Conservation (phyloP, 2,797 vertebrate genomes). For the Acrossocheilus fasciatus region DNA sequence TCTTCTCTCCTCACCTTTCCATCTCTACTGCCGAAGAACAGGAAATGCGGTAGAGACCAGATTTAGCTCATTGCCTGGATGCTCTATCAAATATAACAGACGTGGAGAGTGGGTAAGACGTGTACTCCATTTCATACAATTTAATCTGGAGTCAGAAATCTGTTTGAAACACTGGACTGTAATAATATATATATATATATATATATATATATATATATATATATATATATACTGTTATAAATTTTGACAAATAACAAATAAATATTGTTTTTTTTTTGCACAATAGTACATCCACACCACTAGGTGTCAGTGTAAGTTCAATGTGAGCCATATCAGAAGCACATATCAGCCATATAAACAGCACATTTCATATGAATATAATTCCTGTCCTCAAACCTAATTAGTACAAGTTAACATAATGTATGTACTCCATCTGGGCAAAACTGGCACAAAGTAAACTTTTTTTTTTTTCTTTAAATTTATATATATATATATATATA, state of each 20-base stretch:
- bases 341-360: too few relatives aligned
- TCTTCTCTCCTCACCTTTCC: slow-evolving; percentile 40
- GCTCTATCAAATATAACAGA: slow-evolving; percentile 32
- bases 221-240: not conserved
- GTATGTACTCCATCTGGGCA: not conserved
- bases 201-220: not conserved
- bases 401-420: not conserved
- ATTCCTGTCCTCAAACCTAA: not conserved
- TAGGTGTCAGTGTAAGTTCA: too few relatives aligned
- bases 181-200: not conserved
- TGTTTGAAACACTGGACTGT: not conserved
- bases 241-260: not conserved
- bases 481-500: too few relatives aligned
- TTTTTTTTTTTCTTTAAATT: too few relatives aligned
- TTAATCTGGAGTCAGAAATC: slow-evolving; percentile 29
- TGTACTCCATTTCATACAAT: slow-evolving; percentile 22
- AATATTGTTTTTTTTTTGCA: not conserved
- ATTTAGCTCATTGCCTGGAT: slow-evolving; percentile 26
- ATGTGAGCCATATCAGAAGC: too few relatives aligned
- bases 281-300: not conserved
- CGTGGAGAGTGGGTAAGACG: not conserved
- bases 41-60: slow-evolving; percentile 40
- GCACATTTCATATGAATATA: too few relatives aligned
- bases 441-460: too few relatives aligned
- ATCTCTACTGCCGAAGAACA: slow-evolving; percentile 37